Evolutionary conservation across 2,797 vertebrate genomes (phyloP).

Genomic region (Geranospiza caerulescens): DNA sequence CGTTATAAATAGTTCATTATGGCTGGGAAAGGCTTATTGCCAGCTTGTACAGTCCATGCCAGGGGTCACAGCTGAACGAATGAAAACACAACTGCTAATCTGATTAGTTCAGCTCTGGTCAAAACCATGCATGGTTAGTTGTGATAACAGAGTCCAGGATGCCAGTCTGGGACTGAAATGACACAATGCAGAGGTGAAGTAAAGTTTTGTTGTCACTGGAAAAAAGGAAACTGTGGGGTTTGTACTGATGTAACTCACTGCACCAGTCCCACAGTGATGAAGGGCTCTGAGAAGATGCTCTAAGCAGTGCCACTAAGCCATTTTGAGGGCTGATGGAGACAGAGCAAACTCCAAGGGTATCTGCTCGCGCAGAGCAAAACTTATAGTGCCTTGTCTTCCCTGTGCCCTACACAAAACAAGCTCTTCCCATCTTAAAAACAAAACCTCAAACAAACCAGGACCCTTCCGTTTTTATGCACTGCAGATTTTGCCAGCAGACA

Average conservation of each 20-base stretch:
- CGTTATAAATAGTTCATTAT: not conserved
- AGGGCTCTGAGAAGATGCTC: not conserved
- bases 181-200: not conserved
- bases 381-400: not conserved
- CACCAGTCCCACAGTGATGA: rapidly evolving
- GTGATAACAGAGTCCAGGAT: not conserved
- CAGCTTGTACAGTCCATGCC: not conserved
- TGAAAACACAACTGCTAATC: not conserved
- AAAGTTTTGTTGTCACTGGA: not conserved
- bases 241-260: not conserved
- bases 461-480: not conserved
- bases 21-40: not conserved
- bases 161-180: not conserved
- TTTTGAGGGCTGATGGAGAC: not conserved
- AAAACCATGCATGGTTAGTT: not conserved
- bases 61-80: not conserved
- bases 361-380: not conserved
- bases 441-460: not conserved
- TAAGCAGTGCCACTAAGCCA: not conserved
- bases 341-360: not conserved
- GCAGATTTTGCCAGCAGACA: not conserved
- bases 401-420: not conserved
- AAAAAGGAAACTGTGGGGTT: not conserved
- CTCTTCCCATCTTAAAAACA: not conserved
- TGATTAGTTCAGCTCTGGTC: not conserved